These are phyloP conservation scores for Neodontobutis hainanensis DNA, from an alignment of 2,113 vertebrate species.

Conservation along the genomic window DNA sequence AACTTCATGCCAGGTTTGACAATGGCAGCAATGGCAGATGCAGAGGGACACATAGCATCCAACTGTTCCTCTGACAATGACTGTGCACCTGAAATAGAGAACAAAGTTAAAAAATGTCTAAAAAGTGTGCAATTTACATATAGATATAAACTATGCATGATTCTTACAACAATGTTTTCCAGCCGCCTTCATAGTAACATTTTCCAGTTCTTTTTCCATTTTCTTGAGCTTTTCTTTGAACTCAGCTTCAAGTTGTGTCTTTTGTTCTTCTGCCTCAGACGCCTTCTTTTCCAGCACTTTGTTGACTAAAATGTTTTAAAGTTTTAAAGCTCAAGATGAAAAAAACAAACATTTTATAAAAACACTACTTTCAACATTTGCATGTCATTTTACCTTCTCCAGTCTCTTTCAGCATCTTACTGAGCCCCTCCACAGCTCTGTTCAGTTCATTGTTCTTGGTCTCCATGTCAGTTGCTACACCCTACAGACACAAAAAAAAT, in stretches of 20 bases:
- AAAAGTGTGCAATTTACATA: neutral
- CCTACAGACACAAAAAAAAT: constrained; percentile 67
- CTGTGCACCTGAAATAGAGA: constrained; percentile 70
- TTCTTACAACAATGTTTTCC: constrained; percentile 90
- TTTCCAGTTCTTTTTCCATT: constrained; percentile 92
- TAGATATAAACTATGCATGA: neutral
- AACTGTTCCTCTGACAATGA: constrained; percentile 91
- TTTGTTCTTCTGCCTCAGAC: constrained; percentile 80
- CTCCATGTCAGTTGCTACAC: constrained; percentile 88
- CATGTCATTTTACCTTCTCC: constrained; percentile 81
- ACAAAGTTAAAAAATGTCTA: constrained; percentile 2
- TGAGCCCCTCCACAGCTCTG: constrained; percentile 90
- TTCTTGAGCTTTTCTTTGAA: constrained; percentile 86
- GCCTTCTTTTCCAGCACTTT: constrained; percentile 85
- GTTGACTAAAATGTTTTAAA: constrained; percentile 77
- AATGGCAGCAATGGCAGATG: constrained; percentile 92
- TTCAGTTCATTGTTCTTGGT: constrained; percentile 88
- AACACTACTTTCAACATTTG: neutral
- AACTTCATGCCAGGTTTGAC: constrained; percentile 98
- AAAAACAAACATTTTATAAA: neutral
- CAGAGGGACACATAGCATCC: constrained; percentile 93
- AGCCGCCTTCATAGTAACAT: constrained; percentile 83
- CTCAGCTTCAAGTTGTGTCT: constrained; percentile 83
- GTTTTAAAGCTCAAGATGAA: too few relatives aligned
- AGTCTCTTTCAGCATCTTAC: constrained; percentile 87